Conservation (phyloP, 64 coral and sea anemone species). For the Pocillopora damicornis region DNA sequence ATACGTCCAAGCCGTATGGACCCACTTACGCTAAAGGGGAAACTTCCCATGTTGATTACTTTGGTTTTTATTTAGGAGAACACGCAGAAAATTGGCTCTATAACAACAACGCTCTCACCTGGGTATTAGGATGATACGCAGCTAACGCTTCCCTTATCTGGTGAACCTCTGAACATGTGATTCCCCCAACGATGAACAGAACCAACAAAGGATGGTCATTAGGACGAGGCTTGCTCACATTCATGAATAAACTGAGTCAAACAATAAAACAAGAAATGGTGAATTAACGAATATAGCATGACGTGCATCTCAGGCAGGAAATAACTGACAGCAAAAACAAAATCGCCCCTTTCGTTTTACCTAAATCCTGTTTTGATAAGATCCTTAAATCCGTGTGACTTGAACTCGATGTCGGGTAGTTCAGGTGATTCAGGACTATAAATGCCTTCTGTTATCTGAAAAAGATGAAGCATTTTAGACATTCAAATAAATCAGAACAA, state of each 20-base stretch:
- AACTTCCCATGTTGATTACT: no score
- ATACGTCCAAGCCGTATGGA: no score
- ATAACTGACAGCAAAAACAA: not conserved
- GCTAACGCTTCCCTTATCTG: slow-evolving; percentile 84
- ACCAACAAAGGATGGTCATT: slow-evolving; percentile 77
- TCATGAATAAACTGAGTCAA: slow-evolving; percentile 87
- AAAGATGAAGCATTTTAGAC: not conserved
- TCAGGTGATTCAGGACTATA: slow-evolving; percentile 78
- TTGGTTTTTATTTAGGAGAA: no score
- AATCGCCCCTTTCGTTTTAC: slow-evolving; percentile 17
- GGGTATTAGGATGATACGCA: slow-evolving; percentile 64
- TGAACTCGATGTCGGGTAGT: slow-evolving; percentile 91
- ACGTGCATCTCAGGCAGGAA: not conserved
- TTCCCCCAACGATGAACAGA: slow-evolving; percentile 87
- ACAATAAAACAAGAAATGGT: slow-evolving; percentile 1
- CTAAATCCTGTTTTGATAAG: slow-evolving; percentile 97
- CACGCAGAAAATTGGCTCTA: no score
- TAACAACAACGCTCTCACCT: slow-evolving; percentile 45
- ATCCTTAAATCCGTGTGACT: slow-evolving; percentile 92
- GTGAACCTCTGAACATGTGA: slow-evolving; percentile 90
- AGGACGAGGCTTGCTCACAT: slow-evolving; percentile 92
- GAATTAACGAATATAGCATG: not conserved
- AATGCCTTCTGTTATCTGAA: slow-evolving; percentile 77
- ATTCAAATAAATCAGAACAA: not conserved
- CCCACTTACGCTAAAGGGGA: no score